These are phyloP conservation scores for Druceiella hillmani DNA, from an alignment of 2,888 invertebrate species.

Conservation along the genomic window DNA sequence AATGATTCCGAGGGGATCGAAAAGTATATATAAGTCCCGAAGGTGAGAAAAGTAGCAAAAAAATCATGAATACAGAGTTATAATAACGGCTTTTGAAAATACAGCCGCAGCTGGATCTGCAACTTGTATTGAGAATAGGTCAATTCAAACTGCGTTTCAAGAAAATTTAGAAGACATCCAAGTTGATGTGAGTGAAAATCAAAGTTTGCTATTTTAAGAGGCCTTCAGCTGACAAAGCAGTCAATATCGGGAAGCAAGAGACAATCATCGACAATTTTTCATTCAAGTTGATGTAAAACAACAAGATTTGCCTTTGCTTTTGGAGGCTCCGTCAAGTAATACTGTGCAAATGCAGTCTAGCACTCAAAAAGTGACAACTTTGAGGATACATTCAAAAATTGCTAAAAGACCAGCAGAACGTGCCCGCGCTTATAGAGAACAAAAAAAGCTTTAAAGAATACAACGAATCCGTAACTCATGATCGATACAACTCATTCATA, in stretches of 20 bases:
- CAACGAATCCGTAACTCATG: constrained; percentile 5
- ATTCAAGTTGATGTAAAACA: too few relatives aligned
- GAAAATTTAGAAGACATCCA: constrained; percentile 3
- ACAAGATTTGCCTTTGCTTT: too few relatives aligned
- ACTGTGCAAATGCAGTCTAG: too few relatives aligned
- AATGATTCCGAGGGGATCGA: constrained; percentile 8
- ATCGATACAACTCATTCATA: constrained; percentile 1
- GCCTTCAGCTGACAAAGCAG: constrained; percentile 11
- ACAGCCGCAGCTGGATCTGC: constrained; percentile 6
- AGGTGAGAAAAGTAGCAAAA: constrained; percentile 13
- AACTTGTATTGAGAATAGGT: not conserved
- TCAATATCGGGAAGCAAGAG: not conserved
- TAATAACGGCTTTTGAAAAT: constrained; percentile 9
- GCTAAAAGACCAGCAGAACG: constrained; percentile 12
- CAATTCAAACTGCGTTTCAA: constrained; percentile 2
- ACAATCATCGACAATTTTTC: too few relatives aligned
- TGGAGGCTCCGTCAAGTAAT: too few relatives aligned
- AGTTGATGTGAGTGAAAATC: constrained; percentile 10
- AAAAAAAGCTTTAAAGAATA: constrained; percentile 10
- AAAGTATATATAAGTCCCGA: constrained; percentile 9
- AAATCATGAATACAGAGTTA: constrained; percentile 11
- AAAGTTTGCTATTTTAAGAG: constrained; percentile 10
- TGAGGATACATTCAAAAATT: constrained; percentile 7
- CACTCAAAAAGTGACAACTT: not conserved
- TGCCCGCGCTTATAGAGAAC: constrained; percentile 12